phyloP scores from a whole-genome alignment of 2,113 vertebrate species.

The Sapayoa aenigma region DNA sequence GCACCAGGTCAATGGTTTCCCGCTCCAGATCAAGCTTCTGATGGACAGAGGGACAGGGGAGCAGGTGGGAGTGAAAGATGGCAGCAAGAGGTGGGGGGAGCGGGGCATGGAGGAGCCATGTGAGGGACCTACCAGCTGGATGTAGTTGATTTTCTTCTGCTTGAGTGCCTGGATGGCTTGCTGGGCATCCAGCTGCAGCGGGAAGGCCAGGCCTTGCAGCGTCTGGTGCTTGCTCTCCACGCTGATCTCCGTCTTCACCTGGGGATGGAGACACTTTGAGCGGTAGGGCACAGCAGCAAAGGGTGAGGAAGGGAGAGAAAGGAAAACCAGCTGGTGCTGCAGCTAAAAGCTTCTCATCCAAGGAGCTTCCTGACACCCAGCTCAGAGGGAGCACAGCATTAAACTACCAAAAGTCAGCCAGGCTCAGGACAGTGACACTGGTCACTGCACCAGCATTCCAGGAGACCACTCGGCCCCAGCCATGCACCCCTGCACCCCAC shows the following conservation, averaged over 20 bases:
- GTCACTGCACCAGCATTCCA: not conserved
- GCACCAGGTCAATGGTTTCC: constrained; percentile 93
- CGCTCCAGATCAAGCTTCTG: constrained; percentile 91
- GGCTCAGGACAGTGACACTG: not conserved
- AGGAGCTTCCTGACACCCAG: not conserved
- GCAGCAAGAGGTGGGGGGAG: not conserved
- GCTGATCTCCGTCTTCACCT: constrained; percentile 94
- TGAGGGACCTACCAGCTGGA: constrained; percentile 86
- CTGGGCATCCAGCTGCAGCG: constrained; percentile 89
- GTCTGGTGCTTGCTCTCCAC: constrained; percentile 93
- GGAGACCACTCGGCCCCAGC: not conserved
- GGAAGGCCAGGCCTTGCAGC: constrained; percentile 92
- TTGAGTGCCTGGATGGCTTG: constrained; percentile 88
- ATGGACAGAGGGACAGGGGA: not conserved
- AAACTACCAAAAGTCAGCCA: not conserved
- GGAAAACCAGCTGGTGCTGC: not conserved
- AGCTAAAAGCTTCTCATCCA: not conserved
- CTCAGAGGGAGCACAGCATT: not conserved
- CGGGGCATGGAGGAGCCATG: rapidly evolving
- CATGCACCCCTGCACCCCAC: not conserved
- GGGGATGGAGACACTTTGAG: not conserved
- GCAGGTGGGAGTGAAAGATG: not conserved
- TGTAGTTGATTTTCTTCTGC: constrained; percentile 91
- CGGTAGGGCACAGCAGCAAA: not conserved
- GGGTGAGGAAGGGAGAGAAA: not conserved